These are phyloP conservation scores for Solenopsis invicta DNA, from an alignment of 1,140 invertebrate genomes.

Conservation along the genomic window DNA sequence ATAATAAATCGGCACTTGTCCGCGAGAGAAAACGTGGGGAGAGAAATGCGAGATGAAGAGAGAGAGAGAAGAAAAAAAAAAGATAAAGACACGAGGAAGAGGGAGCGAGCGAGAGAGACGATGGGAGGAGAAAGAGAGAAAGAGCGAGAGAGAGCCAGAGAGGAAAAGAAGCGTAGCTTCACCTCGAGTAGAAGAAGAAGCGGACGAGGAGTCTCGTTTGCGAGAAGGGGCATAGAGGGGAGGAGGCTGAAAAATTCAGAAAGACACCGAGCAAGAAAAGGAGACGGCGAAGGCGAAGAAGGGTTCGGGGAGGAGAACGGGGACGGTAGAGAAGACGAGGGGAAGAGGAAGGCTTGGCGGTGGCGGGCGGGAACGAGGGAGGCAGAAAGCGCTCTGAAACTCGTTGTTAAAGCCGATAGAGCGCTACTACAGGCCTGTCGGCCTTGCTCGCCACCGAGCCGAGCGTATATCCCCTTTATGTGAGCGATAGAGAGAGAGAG, in stretches of 20 bases:
- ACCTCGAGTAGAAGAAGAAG: conserved; percentile 19
- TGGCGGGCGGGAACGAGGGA: conserved; percentile 34
- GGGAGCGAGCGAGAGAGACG: background rate
- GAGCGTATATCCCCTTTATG: conserved; percentile 73
- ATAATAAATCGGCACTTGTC: conserved; percentile 61
- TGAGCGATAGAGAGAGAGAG: conserved; percentile 12
- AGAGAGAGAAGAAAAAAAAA: background rate
- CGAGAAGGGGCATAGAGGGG: background rate
- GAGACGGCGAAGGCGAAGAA: conserved; percentile 18
- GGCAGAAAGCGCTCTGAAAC: conserved; percentile 75
- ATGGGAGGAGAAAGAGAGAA: background rate
- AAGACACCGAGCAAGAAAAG: conserved; percentile 65
- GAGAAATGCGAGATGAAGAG: background rate
- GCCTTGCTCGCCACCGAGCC: conserved; percentile 46
- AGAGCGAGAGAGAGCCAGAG: conserved; percentile 36
- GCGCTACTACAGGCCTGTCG: conserved; percentile 53
- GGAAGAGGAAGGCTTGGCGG: conserved; percentile 14
- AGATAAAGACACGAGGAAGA: background rate
- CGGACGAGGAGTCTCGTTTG: conserved; percentile 26
- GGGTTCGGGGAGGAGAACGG: conserved; percentile 16
- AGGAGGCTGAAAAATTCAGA: conserved; percentile 73
- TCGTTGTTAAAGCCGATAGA: conserved; percentile 82
- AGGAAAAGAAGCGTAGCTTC: conserved; percentile 54
- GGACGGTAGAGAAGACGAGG: conserved; percentile 22
- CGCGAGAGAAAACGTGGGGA: background rate